Conservation (phyloP, 2,113 vertebrate genomes). For the Thamnophis sirtalis region DNA sequence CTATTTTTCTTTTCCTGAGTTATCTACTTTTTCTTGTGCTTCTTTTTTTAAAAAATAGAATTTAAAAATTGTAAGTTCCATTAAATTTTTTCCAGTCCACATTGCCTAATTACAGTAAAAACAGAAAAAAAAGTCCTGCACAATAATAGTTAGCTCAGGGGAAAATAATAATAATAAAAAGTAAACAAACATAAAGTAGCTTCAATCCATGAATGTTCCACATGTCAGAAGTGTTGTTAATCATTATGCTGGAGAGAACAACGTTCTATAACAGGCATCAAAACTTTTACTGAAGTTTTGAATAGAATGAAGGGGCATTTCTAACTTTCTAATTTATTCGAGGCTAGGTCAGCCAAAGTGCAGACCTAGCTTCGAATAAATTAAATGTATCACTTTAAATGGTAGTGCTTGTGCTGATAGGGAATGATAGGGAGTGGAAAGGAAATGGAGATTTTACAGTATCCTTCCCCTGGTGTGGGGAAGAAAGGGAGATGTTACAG, state of each 20-base stretch:
- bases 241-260: not conserved
- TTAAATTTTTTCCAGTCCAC: not conserved
- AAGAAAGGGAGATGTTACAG: too few relatives aligned
- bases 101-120: not conserved
- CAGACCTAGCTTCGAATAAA: not conserved
- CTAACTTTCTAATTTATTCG: too few relatives aligned
- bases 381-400: not conserved
- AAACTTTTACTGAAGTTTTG: not conserved
- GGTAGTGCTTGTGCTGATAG: not conserved
- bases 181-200: not conserved
- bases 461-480: too few relatives aligned
- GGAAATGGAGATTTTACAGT: too few relatives aligned
- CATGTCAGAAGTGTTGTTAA: not conserved
- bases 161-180: not conserved
- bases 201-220: not conserved
- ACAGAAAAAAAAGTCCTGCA: not conserved
- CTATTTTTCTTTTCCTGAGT: not conserved
- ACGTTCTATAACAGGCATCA: not conserved
- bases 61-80: not conserved
- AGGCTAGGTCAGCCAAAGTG: not conserved
- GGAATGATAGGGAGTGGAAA: too few relatives aligned
- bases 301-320: not conserved
- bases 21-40: not conserved
- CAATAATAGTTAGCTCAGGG: not conserved
- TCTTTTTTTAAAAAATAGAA: not conserved